These are phyloP conservation scores for Tetrao urogallus DNA, from an alignment of 2,113 vertebrate species.

Conservation along the genomic window DNA sequence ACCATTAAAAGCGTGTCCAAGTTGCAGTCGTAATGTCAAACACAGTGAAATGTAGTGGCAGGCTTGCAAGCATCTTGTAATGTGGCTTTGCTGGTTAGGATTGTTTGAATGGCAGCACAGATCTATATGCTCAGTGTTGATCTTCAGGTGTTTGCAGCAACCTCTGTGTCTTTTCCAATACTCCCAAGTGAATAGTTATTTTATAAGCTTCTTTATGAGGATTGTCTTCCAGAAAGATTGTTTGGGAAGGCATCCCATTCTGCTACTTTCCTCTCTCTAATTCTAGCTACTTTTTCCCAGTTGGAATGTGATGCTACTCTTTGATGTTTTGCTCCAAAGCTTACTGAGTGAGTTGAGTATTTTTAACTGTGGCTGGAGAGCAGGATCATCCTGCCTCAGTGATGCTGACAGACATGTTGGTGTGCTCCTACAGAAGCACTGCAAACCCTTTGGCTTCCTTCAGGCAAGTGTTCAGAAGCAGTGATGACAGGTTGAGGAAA, in stretches of 20 bases:
- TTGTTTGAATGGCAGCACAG: neutral
- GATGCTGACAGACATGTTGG: neutral
- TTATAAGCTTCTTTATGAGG: neutral
- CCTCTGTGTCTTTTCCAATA: neutral
- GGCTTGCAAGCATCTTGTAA: neutral
- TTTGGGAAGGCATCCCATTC: neutral
- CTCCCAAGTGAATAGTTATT: neutral
- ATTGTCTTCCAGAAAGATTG: neutral
- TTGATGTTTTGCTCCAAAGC: neutral
- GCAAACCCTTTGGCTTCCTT: slow-evolving; percentile 12
- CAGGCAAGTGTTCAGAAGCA: slow-evolving; percentile 28
- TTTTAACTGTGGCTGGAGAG: neutral
- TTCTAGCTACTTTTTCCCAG: neutral
- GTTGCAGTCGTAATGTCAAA: neutral
- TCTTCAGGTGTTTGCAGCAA: neutral
- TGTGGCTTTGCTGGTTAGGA: neutral
- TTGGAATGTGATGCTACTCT: neutral
- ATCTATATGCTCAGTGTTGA: neutral
- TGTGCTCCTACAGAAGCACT: neutral
- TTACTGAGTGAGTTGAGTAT: neutral
- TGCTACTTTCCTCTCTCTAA: neutral
- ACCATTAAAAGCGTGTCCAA: neutral
- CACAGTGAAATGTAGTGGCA: neutral
- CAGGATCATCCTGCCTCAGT: neutral
- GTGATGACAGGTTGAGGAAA: slow-evolving; percentile 31